These are phyloP conservation scores for Metacarcinus magister DNA, from an alignment of 2,888 invertebrate genomes.

Conservation along the genomic window DNA sequence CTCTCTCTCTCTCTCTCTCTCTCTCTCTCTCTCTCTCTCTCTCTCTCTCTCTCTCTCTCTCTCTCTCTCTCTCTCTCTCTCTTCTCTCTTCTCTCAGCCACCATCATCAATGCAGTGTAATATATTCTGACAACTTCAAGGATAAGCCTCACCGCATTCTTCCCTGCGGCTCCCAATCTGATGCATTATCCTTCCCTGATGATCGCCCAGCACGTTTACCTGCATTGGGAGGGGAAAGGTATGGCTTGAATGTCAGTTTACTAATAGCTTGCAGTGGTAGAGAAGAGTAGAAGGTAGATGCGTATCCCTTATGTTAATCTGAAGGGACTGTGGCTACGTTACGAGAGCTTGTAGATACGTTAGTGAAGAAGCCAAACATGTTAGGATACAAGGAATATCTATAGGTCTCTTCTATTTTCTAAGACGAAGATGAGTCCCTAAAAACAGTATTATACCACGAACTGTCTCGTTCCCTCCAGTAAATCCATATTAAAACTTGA, in stretches of 20 bases:
- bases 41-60: background rate
- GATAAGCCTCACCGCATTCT: background rate
- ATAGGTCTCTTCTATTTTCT: background rate
- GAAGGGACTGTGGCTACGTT: background rate
- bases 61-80: constrained; percentile 28
- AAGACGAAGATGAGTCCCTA: background rate
- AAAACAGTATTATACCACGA: background rate
- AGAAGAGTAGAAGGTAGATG: background rate
- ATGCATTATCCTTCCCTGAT: background rate
- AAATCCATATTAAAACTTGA: background rate
- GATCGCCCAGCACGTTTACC: background rate
- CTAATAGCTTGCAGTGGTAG: background rate
- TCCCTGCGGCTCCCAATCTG: background rate
- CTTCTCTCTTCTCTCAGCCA: background rate
- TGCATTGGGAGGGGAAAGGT: background rate
- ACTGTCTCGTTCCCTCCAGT: background rate
- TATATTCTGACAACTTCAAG: background rate
- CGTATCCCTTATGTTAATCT: background rate
- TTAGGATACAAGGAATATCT: background rate
- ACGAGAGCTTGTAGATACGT: background rate
- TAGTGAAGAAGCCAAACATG: background rate
- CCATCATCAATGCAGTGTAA: background rate
- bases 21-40: constrained; percentile 43
- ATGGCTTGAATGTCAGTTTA: background rate
- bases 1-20: constrained; percentile 51